A percentile compares a stretch with the other conserved stretches of the same genome.
Evolutionary conservation across 1,140 invertebrate species (phyloP).

Genomic region (Branchinecta lindahli): DNA sequence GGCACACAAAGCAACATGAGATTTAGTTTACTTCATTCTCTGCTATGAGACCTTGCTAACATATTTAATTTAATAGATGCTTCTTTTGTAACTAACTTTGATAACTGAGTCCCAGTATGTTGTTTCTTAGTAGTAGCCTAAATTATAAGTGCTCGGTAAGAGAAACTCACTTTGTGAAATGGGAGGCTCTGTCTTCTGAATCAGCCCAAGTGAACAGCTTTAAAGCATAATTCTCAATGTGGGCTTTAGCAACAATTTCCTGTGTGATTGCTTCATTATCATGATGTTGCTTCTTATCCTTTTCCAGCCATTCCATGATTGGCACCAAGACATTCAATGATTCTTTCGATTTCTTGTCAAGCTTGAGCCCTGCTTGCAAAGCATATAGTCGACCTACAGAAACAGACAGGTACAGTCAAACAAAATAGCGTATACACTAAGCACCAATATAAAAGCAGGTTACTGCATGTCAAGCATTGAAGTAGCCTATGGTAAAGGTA

Average conservation of each 20-base stretch:
- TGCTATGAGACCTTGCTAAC: too few species aligned
- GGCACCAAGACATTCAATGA: constrained; percentile 48
- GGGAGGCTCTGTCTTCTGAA: constrained; percentile 65
- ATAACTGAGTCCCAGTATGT: too few species aligned
- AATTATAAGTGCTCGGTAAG: background rate
- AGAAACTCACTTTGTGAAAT: constrained; percentile 65
- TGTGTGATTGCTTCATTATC: constrained; percentile 70
- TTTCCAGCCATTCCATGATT: constrained; percentile 85
- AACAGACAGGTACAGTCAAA: constrained; percentile 24
- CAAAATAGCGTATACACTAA: constrained; percentile 19
- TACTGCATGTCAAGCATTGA: too few species aligned
- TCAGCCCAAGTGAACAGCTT: constrained; percentile 89
- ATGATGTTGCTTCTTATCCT: constrained; percentile 48
- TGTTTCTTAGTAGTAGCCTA: too few species aligned
- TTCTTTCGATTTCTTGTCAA: constrained; percentile 49
- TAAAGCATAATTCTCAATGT: constrained; percentile 89
- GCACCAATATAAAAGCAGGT: too few species aligned
- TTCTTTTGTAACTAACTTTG: too few species aligned
- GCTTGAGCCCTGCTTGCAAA: constrained; percentile 49
- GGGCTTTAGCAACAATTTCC: constrained; percentile 85
- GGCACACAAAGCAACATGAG: too few species aligned
- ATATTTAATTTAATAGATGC: too few species aligned
- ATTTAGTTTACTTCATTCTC: too few species aligned
- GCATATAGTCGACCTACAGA: constrained; percentile 49
- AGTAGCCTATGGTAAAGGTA: too few species aligned